These are phyloP conservation scores for Nannobrachium achirus DNA, from an alignment of 2,113 vertebrate species.

Conservation along the genomic window DNA sequence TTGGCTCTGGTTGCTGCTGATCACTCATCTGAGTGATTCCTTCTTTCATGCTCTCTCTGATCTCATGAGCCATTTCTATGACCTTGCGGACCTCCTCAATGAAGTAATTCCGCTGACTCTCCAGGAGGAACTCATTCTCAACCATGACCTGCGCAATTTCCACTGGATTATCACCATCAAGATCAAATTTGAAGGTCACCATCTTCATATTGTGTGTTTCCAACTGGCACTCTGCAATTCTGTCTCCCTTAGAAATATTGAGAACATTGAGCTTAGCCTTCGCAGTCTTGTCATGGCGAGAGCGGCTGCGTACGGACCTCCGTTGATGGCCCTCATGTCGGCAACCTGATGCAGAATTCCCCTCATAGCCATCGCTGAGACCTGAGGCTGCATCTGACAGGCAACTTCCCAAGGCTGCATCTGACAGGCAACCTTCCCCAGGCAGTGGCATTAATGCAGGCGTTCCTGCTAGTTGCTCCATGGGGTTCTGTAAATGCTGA, in stretches of 20 bases:
- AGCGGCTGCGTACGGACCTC: constrained; percentile 93
- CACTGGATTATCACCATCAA: constrained; percentile 97
- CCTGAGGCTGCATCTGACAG: constrained; percentile 94
- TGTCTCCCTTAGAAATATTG: constrained; percentile 95
- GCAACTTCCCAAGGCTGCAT: constrained; percentile 74
- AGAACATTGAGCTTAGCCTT: constrained; percentile 95
- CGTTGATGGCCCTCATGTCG: constrained; percentile 90
- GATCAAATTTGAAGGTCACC: constrained; percentile 98
- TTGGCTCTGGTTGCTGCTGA: constrained; percentile 84
- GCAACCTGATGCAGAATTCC: constrained; percentile 76
- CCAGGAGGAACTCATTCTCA: constrained; percentile 94
- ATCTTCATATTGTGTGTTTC: constrained; percentile 99
- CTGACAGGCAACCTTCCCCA: constrained; percentile 84
- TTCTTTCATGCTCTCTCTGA: constrained; percentile 63
- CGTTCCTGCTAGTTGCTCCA: constrained; percentile 77
- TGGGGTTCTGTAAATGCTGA: constrained; percentile 72
- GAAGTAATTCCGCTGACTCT: constrained; percentile 92
- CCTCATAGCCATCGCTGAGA: constrained; percentile 94
- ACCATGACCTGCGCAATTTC: constrained; percentile 99
- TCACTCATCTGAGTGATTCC: constrained; percentile 82
- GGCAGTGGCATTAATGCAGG: constrained; percentile 80
- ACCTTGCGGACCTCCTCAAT: constrained; percentile 96
- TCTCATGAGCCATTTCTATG: constrained; percentile 94
- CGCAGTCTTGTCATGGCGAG: constrained; percentile 90
- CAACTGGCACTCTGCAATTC: constrained; percentile 96